These are phyloP conservation scores for Dicyrtoma fusca DNA, from an alignment of 2,888 invertebrate genomes.

Conservation along the genomic window DNA sequence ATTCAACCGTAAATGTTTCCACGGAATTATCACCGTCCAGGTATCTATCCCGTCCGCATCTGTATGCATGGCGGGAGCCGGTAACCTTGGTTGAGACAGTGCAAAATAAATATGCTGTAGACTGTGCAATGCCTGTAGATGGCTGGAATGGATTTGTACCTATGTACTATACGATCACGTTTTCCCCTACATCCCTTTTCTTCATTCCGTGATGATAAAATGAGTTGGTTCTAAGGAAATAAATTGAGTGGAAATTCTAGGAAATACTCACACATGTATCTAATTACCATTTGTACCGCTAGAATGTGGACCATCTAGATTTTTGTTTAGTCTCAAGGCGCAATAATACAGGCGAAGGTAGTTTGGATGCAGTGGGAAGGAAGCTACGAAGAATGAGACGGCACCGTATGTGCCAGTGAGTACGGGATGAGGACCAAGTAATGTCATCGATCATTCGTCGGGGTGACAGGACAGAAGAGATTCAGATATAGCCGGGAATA, in stretches of 20 bases:
- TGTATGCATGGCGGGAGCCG: no score
- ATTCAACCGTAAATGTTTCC: no score
- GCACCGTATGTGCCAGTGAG: background rate
- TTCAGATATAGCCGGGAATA: conserved; percentile 35
- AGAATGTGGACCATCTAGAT: no score
- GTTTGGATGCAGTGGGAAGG: conserved; percentile 2
- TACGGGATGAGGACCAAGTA: no score
- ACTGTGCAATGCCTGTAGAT: no score
- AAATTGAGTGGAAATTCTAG: no score
- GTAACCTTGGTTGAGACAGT: background rate
- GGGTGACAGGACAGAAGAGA: conserved; percentile 37
- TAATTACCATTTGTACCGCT: no score
- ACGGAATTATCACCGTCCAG: no score
- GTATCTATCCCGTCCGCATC: no score
- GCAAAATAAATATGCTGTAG: no score
- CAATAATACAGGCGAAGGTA: conserved; percentile 4
- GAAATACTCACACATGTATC: no score
- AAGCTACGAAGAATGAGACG: conserved; percentile 15
- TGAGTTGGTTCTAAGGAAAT: background rate
- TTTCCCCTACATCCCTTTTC: background rate
- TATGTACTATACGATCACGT: background rate
- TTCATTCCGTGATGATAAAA: background rate
- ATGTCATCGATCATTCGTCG: conserved; percentile 30
- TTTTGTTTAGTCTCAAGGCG: no score
- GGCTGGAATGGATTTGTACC: background rate